A percentile compares a stretch with the other conserved stretches of the same genome.
These are phyloP conservation scores for Solenopsis fugax DNA, from an alignment of 1,140 invertebrate species.

Conservation along the genomic window DNA sequence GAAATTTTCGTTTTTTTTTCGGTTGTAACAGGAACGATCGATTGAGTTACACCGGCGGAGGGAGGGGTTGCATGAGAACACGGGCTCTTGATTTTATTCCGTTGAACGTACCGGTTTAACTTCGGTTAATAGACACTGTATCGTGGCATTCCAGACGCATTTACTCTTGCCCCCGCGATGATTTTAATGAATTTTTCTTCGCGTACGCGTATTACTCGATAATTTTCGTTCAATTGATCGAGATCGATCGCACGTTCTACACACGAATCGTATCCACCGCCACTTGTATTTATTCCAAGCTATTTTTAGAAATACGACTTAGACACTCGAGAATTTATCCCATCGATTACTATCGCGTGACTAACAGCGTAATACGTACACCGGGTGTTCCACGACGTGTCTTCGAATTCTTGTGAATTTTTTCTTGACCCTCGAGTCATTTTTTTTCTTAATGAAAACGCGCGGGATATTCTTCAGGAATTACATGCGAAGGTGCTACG, in stretches of 20 bases:
- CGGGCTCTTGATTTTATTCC: conserved; percentile 15
- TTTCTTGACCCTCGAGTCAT: background rate
- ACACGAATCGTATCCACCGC: background rate
- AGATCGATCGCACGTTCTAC: background rate
- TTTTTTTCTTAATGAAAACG: background rate
- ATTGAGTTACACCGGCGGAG: background rate
- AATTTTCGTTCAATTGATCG: background rate
- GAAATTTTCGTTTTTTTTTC: conserved; percentile 9
- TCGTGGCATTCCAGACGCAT: conserved; percentile 58
- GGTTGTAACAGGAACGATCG: background rate
- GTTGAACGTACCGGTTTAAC: conserved; percentile 1
- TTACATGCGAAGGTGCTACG: background rate
- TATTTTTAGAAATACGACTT: background rate
- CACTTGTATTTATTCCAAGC: conserved; percentile 27
- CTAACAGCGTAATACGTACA: background rate
- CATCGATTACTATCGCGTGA: conserved; percentile 14
- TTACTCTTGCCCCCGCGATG: conserved; percentile 27
- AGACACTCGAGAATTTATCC: conserved; percentile 7
- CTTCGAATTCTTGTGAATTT: background rate
- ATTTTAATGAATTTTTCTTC: conserved; percentile 19
- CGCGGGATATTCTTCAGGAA: background rate
- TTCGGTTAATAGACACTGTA: conserved; percentile 29
- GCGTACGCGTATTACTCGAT: background rate
- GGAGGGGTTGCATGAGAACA: background rate
- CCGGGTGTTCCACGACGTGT: background rate